These are phyloP conservation scores for Ovis aries DNA, from an alignment of 2,113 vertebrate genomes.

Conservation along the genomic window ARS-UI_Ramb_v3.0 NC_056056.1:1508001-1508500, in stretches of 20 bases:
- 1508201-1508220: accelerated
- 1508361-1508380: neutral
- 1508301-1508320: accelerated
- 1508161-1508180: accelerated
- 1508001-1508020: neutral
- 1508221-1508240: neutral
- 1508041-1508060: accelerated
- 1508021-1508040: accelerated
- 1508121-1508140: accelerated
- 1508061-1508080: accelerated
- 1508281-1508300: no score
- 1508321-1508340: accelerated
- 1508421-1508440: accelerated
- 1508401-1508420: accelerated
- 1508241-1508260: neutral
- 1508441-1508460: neutral
- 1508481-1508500: accelerated
- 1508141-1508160: neutral
- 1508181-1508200: accelerated
- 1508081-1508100: accelerated
- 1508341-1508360: neutral
- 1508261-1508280: accelerated
- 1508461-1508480: accelerated
- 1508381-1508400: accelerated
- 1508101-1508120: accelerated